phyloP scores from a whole-genome alignment of 2,113 vertebrate species.

The Scartelaos histophorus region DNA sequence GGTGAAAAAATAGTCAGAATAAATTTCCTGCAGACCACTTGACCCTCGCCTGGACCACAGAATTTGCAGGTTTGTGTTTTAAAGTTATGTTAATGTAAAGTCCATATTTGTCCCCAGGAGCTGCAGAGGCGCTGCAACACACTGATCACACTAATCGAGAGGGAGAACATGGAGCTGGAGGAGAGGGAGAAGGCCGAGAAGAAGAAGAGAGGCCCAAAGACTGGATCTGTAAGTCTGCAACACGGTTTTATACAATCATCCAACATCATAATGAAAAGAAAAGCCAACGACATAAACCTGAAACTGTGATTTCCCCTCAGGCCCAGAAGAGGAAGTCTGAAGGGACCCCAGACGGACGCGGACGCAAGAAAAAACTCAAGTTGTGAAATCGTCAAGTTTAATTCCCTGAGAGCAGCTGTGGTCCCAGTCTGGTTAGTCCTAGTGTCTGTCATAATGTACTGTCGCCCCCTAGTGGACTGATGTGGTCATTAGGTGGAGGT shows the following conservation, averaged over 20 bases:
- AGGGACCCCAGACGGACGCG: slow-evolving; percentile 89
- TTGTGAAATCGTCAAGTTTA: slow-evolving; percentile 78
- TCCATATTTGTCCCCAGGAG: slow-evolving; percentile 76
- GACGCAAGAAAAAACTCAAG: slow-evolving; percentile 96
- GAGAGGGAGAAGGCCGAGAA: slow-evolving; percentile 99
- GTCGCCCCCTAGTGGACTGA: slow-evolving; percentile 76
- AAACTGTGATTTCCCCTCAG: slow-evolving; percentile 58
- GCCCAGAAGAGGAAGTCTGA: slow-evolving; percentile 96
- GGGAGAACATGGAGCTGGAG: slow-evolving; percentile 99
- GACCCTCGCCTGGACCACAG: too few species aligned
- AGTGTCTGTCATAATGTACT: slow-evolving; percentile 69
- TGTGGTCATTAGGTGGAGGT: slow-evolving; percentile 80
- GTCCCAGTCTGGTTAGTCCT: slow-evolving; percentile 67
- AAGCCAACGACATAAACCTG: neutral
- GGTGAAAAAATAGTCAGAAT: too few species aligned
- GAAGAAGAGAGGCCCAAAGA: slow-evolving; percentile 95
- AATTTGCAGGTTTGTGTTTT: too few species aligned
- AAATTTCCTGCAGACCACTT: too few species aligned
- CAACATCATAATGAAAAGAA: neutral
- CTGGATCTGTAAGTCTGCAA: slow-evolving; percentile 77
- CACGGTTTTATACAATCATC: neutral
- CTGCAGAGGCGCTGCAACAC: slow-evolving; percentile 97
- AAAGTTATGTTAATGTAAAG: neutral
- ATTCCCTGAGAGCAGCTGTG: slow-evolving; percentile 27
- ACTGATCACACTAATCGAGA: slow-evolving; percentile 95